Conservation (phyloP, 2,113 vertebrate species). For the Ptilorrhoa leucosticta region DNA sequence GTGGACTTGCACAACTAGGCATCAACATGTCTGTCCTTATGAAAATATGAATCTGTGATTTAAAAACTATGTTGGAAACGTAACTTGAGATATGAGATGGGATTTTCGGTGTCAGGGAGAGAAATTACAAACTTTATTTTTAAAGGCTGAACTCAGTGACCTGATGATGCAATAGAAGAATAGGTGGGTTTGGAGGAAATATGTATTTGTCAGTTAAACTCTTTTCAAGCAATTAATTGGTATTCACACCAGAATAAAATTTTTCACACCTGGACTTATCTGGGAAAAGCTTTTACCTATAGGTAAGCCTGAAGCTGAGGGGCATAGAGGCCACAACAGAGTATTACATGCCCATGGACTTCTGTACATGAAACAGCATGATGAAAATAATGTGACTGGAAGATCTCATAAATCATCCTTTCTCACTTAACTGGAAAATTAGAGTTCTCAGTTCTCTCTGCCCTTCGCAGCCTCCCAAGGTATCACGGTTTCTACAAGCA, state of each 20-base stretch:
- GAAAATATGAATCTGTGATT: not conserved
- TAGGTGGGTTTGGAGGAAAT: not conserved
- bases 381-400: not conserved
- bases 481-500: not conserved
- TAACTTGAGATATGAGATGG: not conserved
- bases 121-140: not conserved
- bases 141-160: not conserved
- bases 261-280: not conserved
- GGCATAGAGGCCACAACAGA: not conserved
- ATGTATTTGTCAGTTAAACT: not conserved
- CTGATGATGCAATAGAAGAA: not conserved
- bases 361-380: not conserved
- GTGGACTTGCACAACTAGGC: not conserved
- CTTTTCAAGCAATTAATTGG: not conserved
- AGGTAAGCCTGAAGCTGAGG: not conserved
- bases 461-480: not conserved
- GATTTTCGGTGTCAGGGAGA: not conserved
- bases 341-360: fast-evolving
- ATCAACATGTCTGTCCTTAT: not conserved
- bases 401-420: not conserved
- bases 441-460: not conserved
- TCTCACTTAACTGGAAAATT: not conserved
- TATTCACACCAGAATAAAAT: not conserved
- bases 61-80: not conserved
- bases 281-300: not conserved